Evolutionary conservation across 2,888 invertebrate genomes (phyloP).

Genomic region (Hypercompe scribonia): DNA sequence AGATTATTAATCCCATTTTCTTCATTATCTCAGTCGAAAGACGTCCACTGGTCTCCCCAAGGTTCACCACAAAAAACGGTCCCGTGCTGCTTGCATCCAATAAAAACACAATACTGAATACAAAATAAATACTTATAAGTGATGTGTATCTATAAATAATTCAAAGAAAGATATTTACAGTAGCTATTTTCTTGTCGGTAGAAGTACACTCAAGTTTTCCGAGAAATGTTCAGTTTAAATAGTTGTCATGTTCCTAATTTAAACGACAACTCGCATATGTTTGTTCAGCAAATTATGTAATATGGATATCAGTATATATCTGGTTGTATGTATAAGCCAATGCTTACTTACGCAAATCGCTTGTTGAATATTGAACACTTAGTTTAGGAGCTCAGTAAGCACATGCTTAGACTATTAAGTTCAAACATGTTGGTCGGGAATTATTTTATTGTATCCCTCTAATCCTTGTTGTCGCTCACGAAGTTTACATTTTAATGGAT

Average conservation of each 20-base stretch:
- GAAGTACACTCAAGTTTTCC: background rate
- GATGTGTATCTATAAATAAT: background rate
- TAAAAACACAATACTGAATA: too few relatives aligned
- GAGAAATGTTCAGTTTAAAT: background rate
- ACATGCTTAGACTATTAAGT: constrained; percentile 84
- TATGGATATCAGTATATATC: constrained; percentile 57
- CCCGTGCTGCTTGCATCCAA: too few relatives aligned
- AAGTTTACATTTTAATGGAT: constrained; percentile 28
- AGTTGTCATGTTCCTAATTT: background rate
- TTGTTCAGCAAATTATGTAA: constrained; percentile 39
- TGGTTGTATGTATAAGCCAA: constrained; percentile 80
- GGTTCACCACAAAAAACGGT: too few relatives aligned
- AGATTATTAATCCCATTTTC: too few relatives aligned
- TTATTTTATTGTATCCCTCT: constrained; percentile 60
- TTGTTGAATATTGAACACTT: constrained; percentile 85
- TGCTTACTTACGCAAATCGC: constrained; percentile 86
- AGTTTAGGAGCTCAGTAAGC: constrained; percentile 83
- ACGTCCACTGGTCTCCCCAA: too few relatives aligned
- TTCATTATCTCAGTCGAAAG: too few relatives aligned
- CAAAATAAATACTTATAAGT: background rate
- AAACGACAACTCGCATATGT: background rate
- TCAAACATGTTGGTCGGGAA: constrained; percentile 67
- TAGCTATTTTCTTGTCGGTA: background rate
- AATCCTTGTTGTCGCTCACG: constrained; percentile 49
- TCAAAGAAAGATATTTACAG: background rate